These are phyloP conservation scores for Rhodinocichla rosea DNA, from an alignment of 2,113 vertebrate genomes.

Conservation along the genomic window DNA sequence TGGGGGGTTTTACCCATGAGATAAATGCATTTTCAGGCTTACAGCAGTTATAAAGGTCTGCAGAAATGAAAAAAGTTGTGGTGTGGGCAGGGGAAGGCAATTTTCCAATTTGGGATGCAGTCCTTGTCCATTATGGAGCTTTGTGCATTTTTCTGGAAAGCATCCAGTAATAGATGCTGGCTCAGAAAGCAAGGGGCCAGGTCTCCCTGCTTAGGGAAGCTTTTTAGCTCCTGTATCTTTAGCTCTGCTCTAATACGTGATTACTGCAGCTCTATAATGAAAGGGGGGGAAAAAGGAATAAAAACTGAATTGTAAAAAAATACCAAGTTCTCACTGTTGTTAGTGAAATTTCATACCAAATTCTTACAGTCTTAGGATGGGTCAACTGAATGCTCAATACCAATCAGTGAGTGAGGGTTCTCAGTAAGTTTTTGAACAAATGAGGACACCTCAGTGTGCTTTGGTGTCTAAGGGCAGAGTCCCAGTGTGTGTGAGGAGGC, in stretches of 20 bases:
- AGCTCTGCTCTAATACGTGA: neutral
- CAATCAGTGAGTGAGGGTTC: neutral
- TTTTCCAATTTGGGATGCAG: neutral
- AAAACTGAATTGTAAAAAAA: neutral
- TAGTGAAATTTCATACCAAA: slow-evolving; percentile 51
- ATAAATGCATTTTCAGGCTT: neutral
- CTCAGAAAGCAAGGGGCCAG: neutral
- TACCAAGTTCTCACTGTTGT: neutral
- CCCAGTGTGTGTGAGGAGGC: neutral
- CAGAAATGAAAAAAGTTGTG: neutral
- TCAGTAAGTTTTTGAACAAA: neutral
- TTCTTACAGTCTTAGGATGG: slow-evolving; percentile 35
- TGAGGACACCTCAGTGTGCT: neutral
- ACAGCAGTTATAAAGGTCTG: neutral
- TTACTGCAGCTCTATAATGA: neutral
- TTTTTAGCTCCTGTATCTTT: neutral
- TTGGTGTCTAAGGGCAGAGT: neutral
- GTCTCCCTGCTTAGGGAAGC: neutral
- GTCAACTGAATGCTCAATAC: neutral
- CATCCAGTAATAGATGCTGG: neutral
- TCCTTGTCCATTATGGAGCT: neutral
- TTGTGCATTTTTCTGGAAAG: neutral
- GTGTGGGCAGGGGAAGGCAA: neutral
- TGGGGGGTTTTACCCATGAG: neutral
- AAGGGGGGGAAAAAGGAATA: neutral